Base-by-base conservation (phyloP, 2,797 vertebrate species). In the Meda fulgida region DNA sequence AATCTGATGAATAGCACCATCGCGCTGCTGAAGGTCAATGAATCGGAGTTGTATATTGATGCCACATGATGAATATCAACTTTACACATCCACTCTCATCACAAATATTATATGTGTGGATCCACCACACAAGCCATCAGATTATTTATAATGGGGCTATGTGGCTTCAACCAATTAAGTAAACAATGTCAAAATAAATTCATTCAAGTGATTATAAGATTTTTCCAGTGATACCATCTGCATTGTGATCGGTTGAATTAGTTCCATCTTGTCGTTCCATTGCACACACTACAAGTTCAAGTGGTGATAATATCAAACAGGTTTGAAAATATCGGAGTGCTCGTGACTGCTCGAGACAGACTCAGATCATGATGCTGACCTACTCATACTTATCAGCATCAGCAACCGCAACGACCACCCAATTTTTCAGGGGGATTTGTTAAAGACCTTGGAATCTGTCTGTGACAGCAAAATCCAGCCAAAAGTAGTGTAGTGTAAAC, bases 1-100 rank as follows among this genome's bases (percentile, higher is more conserved):
- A 70, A 46, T 79, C 21, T 85, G 40, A 80, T 23, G 60, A 51
- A 13, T 34, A 80, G 78, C 40, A 48, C 19, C 40, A 34, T 78
- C 43, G 76, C 36, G 1, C 55, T 40, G 23, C 55, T 29, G 36
- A 78, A 78, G 55, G 55, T 78, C 76, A 63, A 43, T 29, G 36
- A 60, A 78, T 72, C 67, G 2, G 14, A 72, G 19, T 34, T 82
- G 8, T 18, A 23, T 43, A 40, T 29, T 63, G 55, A 63, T 63
- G n/a, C 36, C 16, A 63, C 36, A 29, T 11, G 53, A 78, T 63
- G 36, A 43, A 78, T 40, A 43, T 60, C 5, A 60, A 29, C 16
- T 78, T 55, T 40, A 29, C 4, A 60, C 34, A 36, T 38, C 14
- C 4, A 18, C 8, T 78, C 36, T 78, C 8, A 40, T 11, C 13